Evolutionary conservation across 2,113 vertebrate species (phyloP), one percentile per base, ranked within the genome.

Genomic region (Zapus hudsonius): DNA sequence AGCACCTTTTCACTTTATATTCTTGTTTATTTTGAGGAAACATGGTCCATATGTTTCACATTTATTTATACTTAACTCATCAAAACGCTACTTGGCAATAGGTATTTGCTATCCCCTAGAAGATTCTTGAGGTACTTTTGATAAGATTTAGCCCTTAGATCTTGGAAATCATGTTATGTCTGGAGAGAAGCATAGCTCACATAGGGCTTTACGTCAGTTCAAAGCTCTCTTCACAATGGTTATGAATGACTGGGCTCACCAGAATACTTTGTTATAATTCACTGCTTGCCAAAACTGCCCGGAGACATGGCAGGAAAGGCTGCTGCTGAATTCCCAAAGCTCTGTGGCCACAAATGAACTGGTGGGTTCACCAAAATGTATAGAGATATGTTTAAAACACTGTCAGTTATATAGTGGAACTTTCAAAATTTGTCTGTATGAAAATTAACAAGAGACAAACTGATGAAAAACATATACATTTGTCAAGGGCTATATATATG

Each of bases 21-120:
- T 84, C 67, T 93, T 94, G 33, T 93, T 96, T 95, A 94, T 95
- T 95, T 91, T 83, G 36, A 95, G 27, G 57, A 95, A 94, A 94
- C 93, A 67, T 44, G 70, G 57, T 44, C 61, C 92, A 78, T 87
- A 95, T 87, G 36, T 90, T 91, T 94, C 79, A 88, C 44, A 70
- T 79, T 90, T 72, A 92, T 93, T 96, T 93, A 93, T 16, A 84
- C 72, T 92, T 91, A 92, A 69, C 42, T 93, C 38, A 84, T 91
- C 75, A 84, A 91, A 96, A 89, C 87, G 55, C 19, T 92, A 61
- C 82, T 94, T 95, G 64, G 67, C 36, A 78, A 76, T 47, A 72
- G 52, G 25, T 38, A 47, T 87, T 81, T 79, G 15, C 38, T 87
- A 44, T 96, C 81, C 36, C 55, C 33, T 79, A 66, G 84, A 94